phyloP scores from a whole-genome alignment of 1,140 invertebrate species.

The Macrostomum lignano region DNA sequence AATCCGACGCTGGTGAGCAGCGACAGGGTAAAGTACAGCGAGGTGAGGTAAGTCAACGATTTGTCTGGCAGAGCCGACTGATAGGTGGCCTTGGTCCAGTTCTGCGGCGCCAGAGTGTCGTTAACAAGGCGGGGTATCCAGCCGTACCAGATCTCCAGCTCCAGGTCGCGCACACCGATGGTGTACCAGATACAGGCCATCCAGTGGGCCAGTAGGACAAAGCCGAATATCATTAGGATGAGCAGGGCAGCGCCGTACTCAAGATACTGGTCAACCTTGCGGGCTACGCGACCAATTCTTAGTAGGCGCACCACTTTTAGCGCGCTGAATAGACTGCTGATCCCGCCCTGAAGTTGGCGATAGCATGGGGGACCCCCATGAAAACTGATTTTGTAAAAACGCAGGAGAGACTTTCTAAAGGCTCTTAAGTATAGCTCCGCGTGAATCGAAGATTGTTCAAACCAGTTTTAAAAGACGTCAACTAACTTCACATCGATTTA shows the following conservation, averaged over 20 bases:
- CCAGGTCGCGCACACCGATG: conserved; percentile 24
- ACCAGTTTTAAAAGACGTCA: too few relatives aligned
- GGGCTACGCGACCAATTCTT: conserved; percentile 70
- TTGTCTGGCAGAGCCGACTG: conserved; percentile 16
- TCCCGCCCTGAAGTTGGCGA: conserved; percentile 61
- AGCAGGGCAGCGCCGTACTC: conserved; percentile 98
- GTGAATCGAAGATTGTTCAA: too few relatives aligned
- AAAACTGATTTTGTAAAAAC: too few relatives aligned
- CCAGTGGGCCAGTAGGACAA: conserved; percentile 28
- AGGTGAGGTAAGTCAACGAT: conserved; percentile 48
- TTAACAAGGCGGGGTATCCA: conserved; percentile 44
- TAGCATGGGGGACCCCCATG: too few relatives aligned
- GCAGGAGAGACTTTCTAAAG: too few relatives aligned
- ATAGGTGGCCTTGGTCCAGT: too few relatives aligned
- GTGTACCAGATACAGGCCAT: conserved; percentile 78
- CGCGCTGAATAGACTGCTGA: conserved; percentile 89
- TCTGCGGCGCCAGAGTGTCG: conserved; percentile 59
- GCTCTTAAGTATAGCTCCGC: too few relatives aligned
- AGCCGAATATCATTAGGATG: conserved; percentile 48
- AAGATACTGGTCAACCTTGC: conserved; percentile 90
- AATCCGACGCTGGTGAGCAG: conserved; percentile 99
- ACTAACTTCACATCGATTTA: too few relatives aligned
- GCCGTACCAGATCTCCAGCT: conserved; percentile 15
- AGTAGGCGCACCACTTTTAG: conserved; percentile 88
- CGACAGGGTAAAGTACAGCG: conserved; percentile 95